These are phyloP conservation scores for Ganaspis sp. DNA, from an alignment of 1,140 invertebrate species.

Conservation along the genomic window DNA sequence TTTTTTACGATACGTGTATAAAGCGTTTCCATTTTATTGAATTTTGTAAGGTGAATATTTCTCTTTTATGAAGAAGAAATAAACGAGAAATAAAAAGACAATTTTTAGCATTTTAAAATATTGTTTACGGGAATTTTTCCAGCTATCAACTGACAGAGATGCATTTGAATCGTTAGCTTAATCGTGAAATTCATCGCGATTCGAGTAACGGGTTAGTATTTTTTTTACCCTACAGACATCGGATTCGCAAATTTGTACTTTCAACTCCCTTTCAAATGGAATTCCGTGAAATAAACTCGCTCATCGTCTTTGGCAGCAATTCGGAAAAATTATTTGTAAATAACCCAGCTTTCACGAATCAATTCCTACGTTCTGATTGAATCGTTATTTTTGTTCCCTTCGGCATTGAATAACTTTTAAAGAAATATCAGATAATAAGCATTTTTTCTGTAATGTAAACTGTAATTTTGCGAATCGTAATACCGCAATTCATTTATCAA, in stretches of 20 bases:
- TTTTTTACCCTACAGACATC: background rate
- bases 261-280: background rate
- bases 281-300: background rate
- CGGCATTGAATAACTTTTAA: too few relatives aligned
- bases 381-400: background rate
- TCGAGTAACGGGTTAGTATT: slow-evolving; percentile 1
- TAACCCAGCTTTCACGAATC: background rate
- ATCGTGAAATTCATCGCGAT: slow-evolving; percentile 42
- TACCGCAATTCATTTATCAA: too few relatives aligned
- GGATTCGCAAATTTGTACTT: background rate
- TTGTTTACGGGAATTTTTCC: background rate
- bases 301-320: background rate
- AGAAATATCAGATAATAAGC: background rate
- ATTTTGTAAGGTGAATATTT: too few relatives aligned
- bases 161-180: slow-evolving; percentile 36
- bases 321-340: background rate
- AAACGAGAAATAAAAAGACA: too few relatives aligned
- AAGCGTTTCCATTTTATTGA: too few relatives aligned
- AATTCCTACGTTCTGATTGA: background rate
- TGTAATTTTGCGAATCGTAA: background rate
- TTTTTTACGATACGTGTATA: too few relatives aligned
- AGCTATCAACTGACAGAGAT: background rate
- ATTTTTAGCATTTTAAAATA: background rate
- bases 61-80: too few relatives aligned
- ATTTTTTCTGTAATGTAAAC: background rate